These are phyloP conservation scores for Chinchilla lanigera DNA, from an alignment of 2,113 vertebrate species.

Conservation along the genomic window DNA sequence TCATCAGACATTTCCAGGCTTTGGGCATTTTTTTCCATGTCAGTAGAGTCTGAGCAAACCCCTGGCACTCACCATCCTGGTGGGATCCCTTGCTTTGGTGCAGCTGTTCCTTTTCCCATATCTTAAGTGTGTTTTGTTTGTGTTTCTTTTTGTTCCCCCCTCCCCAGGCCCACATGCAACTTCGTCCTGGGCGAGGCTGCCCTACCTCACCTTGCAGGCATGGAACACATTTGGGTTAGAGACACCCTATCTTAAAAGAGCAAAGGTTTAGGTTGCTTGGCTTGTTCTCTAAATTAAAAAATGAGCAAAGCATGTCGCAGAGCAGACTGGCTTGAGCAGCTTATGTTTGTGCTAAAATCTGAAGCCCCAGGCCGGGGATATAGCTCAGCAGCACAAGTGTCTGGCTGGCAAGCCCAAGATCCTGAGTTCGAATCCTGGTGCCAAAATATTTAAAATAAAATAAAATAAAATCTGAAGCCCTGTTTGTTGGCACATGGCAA, in stretches of 20 bases:
- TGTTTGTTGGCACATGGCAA: conserved; percentile 56
- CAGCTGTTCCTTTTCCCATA: neutral
- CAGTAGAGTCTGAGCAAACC: conserved; percentile 78
- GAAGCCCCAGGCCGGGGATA: no score
- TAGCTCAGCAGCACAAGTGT: no score
- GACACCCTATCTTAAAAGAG: neutral
- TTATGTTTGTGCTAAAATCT: conserved; percentile 60
- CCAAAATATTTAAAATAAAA: no score
- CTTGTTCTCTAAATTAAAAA: conserved; percentile 70
- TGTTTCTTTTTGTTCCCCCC: conserved; percentile 48
- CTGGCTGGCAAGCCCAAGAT: no score
- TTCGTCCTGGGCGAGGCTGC: conserved; percentile 54
- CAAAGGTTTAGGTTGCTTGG: conserved; percentile 32
- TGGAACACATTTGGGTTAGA: neutral
- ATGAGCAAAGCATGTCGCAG: conserved; percentile 33
- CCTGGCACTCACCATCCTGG: conserved; percentile 43
- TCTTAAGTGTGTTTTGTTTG: conserved; percentile 73
- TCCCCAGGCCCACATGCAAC: conserved; percentile 74
- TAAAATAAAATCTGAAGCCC: conserved; percentile 57
- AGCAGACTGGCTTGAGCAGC: conserved; percentile 15
- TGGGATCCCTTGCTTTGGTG: neutral
- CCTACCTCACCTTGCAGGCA: conserved; percentile 45
- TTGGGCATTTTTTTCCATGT: conserved; percentile 60
- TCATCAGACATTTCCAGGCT: conserved; percentile 66
- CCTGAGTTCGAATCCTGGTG: no score